A percentile compares a stretch with the other conserved stretches of the same genome.
These are phyloP conservation scores for Cheilinus undulatus DNA, from an alignment of 2,113 vertebrate species.

Conservation along the genomic window DNA sequence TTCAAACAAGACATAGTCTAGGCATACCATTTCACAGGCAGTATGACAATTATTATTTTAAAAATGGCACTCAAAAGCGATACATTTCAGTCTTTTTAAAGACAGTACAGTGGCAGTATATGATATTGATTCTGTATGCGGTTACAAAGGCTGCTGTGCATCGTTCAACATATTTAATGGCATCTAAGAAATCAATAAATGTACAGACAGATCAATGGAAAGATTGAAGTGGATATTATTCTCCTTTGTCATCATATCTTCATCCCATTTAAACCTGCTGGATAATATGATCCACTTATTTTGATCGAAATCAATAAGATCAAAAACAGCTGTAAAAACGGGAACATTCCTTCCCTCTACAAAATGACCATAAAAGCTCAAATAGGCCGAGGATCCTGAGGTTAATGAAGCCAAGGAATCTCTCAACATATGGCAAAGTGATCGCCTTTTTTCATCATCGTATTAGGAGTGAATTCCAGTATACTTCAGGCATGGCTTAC, in stretches of 20 bases:
- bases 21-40: neutral
- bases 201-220: neutral
- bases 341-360: neutral
- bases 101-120: neutral
- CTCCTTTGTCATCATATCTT: slow-evolving; percentile 11
- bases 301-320: slow-evolving; percentile 11
- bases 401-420: neutral
- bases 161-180: slow-evolving; percentile 4
- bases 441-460: neutral
- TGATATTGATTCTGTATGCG: neutral
- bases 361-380: slow-evolving; percentile 28
- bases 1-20: neutral
- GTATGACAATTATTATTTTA: neutral
- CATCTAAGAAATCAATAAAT: neutral
- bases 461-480: neutral
- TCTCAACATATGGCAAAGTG: neutral
- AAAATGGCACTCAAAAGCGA: neutral
- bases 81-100: neutral
- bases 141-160: neutral
- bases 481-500: neutral
- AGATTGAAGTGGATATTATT: neutral
- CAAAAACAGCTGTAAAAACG: slow-evolving; percentile 9
- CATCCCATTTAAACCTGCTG: neutral
- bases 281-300: neutral
- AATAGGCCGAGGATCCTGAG: neutral